These are phyloP conservation scores for Neogobius melanostomus DNA, from an alignment of 2,113 vertebrate species.

Conservation along the genomic window DNA sequence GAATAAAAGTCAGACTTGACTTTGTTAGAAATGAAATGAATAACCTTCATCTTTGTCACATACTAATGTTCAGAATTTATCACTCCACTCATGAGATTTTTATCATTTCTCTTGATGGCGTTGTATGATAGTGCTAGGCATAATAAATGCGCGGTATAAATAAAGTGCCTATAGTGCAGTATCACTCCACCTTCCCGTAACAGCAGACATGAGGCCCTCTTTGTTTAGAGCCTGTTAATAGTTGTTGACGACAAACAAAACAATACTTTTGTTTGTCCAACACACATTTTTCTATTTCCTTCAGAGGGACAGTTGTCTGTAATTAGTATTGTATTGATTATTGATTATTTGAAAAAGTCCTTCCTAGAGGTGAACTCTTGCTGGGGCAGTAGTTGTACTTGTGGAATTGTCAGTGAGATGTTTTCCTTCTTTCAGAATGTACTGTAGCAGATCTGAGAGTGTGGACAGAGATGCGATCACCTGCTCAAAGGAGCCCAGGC, in stretches of 20 bases:
- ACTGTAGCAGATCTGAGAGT: neutral
- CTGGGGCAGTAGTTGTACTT: neutral
- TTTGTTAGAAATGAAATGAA: neutral
- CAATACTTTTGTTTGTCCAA: no score
- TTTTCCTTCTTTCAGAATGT: neutral
- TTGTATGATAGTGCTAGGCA: neutral
- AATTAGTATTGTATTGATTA: no score
- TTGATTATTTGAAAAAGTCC: neutral
- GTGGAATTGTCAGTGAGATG: neutral
- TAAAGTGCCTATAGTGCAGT: neutral
- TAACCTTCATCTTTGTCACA: neutral
- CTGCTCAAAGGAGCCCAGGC: neutral
- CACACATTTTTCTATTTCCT: no score
- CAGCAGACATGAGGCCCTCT: neutral
- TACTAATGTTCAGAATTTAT: neutral
- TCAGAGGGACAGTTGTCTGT: neutral
- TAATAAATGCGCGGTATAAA: neutral
- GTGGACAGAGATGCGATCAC: neutral
- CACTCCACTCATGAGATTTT: neutral
- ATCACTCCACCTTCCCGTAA: neutral
- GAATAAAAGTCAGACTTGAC: neutral
- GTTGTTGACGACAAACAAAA: neutral
- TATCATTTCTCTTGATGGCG: neutral
- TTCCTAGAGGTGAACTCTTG: neutral
- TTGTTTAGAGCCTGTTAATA: neutral